Percentiles rank a stretch among this genome's conserved stretches.
phyloP scores from a whole-genome alignment of 1,140 invertebrate genomes.

The Conus ventricosus region DNA sequence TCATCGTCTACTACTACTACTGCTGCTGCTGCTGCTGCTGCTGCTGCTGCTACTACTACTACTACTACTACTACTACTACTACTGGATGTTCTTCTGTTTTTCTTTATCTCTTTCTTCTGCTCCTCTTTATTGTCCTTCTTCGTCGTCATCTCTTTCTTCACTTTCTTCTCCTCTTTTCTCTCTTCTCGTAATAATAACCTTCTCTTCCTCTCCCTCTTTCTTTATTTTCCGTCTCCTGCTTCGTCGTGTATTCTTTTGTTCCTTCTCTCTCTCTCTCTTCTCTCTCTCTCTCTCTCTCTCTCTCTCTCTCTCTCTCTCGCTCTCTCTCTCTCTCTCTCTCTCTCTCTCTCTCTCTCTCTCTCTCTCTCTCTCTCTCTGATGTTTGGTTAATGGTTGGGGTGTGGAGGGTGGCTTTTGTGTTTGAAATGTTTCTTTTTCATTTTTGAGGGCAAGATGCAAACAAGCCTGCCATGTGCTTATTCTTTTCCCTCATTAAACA shows the following conservation, averaged over 20 bases:
- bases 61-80: background rate
- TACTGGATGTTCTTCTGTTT: background rate
- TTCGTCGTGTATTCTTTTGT: background rate
- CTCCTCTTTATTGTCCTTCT: background rate
- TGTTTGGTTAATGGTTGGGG: too few relatives aligned
- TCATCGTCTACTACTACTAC: too few relatives aligned
- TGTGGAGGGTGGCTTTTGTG: too few relatives aligned
- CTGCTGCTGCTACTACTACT: background rate
- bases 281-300: constrained; percentile 17
- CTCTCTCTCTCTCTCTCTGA: too few relatives aligned
- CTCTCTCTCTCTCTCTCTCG: background rate
- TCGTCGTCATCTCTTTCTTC: too few relatives aligned
- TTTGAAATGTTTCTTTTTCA: too few relatives aligned
- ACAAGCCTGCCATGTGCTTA: too few relatives aligned
- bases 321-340: constrained; percentile 2
- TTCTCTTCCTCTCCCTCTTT: background rate
- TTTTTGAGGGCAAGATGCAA: too few relatives aligned
- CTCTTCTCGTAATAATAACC: background rate
- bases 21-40: too few relatives aligned
- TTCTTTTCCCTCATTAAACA: too few relatives aligned
- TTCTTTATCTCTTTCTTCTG: background rate
- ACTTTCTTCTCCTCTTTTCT: too few relatives aligned
- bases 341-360: too few relatives aligned
- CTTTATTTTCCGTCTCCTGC: background rate
- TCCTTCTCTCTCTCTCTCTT: constrained; percentile 6